These are phyloP conservation scores for Calameuta idolon DNA, from an alignment of 2,888 invertebrate species.

Conservation along the genomic window DNA sequence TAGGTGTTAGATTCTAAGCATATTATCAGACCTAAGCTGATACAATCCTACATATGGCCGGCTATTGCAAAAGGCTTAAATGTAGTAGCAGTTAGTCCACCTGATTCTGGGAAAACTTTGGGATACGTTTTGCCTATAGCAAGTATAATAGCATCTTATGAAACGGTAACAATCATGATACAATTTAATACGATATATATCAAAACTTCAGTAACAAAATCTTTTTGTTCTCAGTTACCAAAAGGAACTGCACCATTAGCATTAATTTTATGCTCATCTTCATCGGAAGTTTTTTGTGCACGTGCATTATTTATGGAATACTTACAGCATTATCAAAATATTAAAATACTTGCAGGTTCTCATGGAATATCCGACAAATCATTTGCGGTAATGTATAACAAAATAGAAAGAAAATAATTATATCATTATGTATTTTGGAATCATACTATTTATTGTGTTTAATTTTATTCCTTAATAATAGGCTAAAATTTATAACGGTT, in stretches of 20 bases:
- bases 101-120: slow-evolving; percentile 76
- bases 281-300: slow-evolving; percentile 46
- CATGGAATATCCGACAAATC: slow-evolving; percentile 52
- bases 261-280: slow-evolving; percentile 75
- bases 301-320: slow-evolving; percentile 38
- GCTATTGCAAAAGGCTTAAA: slow-evolving; percentile 76
- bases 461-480: slow-evolving; percentile 17
- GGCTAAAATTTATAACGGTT: slow-evolving; percentile 70
- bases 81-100: slow-evolving; percentile 74
- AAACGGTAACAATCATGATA: slow-evolving; percentile 26
- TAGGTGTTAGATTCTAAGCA: slow-evolving; percentile 58
- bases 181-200: no score
- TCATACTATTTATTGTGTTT: not conserved
- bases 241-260: slow-evolving; percentile 72
- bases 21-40: slow-evolving; percentile 67
- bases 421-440: not conserved
- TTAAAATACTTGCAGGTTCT: slow-evolving; percentile 48
- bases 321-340: slow-evolving; percentile 33
- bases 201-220: no score
- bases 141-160: slow-evolving; percentile 68
- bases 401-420: no score
- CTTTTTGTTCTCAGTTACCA: slow-evolving; percentile 31
- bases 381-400: slow-evolving; percentile 46
- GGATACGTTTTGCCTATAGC: slow-evolving; percentile 78
- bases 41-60: slow-evolving; percentile 81